These are phyloP conservation scores for Harpalus rubripes DNA, from an alignment of 2,888 invertebrate genomes.

Conservation along the genomic window DNA sequence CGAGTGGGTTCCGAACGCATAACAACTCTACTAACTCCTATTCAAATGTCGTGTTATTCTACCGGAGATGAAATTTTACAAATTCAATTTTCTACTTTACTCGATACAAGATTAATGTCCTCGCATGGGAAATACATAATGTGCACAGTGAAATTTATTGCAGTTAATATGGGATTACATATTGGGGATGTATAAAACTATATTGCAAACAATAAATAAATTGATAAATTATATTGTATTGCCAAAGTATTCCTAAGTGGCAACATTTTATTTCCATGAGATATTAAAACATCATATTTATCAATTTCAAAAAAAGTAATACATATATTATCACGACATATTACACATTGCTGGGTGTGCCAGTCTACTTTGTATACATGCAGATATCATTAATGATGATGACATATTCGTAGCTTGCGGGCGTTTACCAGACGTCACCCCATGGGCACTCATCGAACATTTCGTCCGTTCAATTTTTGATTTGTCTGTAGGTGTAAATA, in stretches of 20 bases:
- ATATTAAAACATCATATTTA: too few relatives aligned
- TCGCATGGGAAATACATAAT: constrained; percentile 53
- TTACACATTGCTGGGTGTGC: too few relatives aligned
- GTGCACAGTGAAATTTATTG: constrained; percentile 30
- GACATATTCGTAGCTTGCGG: too few relatives aligned
- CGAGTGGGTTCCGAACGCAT: constrained; percentile 57
- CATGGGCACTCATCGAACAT: too few relatives aligned
- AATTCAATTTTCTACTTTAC: constrained; percentile 63
- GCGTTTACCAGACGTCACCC: too few relatives aligned
- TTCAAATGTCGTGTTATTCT: constrained; percentile 55
- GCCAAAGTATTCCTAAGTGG: background rate
- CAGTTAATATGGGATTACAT: constrained; percentile 6
- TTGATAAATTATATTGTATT: background rate
- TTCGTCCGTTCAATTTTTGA: too few relatives aligned
- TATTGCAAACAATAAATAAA: background rate
- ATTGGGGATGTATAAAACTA: background rate
- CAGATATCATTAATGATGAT: too few relatives aligned
- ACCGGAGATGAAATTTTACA: constrained; percentile 60
- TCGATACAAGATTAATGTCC: constrained; percentile 60
- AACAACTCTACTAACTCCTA: constrained; percentile 33
- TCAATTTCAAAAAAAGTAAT: too few relatives aligned
- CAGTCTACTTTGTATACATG: too few relatives aligned
- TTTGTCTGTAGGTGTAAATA: too few relatives aligned
- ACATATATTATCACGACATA: too few relatives aligned
- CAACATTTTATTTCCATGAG: background rate